These are phyloP conservation scores for Hafferia zeledoni DNA, from an alignment of 2,797 vertebrate genomes.

Conservation along the genomic window DNA sequence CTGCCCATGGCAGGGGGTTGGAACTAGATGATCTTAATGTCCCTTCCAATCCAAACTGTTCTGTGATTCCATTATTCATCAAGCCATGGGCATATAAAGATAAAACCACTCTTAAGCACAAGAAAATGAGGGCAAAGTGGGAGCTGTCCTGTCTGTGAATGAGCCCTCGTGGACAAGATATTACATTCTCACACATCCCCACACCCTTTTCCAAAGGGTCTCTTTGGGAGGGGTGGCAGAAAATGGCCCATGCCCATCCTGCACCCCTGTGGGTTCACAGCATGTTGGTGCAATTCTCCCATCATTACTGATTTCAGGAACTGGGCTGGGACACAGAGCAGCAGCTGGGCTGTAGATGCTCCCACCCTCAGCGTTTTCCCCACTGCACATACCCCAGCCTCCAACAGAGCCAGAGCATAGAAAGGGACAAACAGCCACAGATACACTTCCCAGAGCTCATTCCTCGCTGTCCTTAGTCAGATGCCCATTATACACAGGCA, in stretches of 20 bases:
- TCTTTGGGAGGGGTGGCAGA: background rate
- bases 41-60: background rate
- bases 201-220: background rate
- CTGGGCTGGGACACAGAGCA: accelerated
- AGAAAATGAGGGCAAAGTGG: background rate
- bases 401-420: background rate
- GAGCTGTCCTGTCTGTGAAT: background rate
- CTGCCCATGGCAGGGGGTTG: too few species aligned
- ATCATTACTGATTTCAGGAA: background rate
- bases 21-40: background rate
- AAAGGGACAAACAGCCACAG: background rate
- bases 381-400: background rate
- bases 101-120: background rate
- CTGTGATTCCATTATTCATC: background rate
- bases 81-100: background rate
- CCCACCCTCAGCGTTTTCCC: background rate
- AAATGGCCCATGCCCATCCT: background rate
- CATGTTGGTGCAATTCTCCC: background rate
- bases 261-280: background rate
- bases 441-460: background rate
- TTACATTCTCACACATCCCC: background rate
- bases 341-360: background rate
- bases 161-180: background rate
- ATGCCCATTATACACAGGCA: background rate
- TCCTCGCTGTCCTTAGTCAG: background rate